A percentile compares a stretch with the other conserved stretches of the same genome.
phyloP scores from a whole-genome alignment of 2,113 vertebrate species.

The Chaetorhynchus papuensis region DNA sequence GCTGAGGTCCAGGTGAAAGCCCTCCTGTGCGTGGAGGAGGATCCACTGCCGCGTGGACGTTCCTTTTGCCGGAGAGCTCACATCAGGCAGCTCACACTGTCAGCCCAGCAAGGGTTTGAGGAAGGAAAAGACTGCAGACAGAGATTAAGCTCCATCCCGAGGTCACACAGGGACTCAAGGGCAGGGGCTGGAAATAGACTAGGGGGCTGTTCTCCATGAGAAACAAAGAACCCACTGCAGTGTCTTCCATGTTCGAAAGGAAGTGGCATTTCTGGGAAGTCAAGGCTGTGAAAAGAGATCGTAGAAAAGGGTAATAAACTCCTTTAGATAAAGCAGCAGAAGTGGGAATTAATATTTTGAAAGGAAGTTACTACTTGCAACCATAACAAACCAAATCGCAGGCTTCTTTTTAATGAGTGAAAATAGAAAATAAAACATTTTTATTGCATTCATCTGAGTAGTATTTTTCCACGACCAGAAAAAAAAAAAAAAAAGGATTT shows the following conservation, averaged over 20 bases:
- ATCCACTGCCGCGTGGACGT: neutral
- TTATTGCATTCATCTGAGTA: slow-evolving; percentile 32
- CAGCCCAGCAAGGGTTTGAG: neutral
- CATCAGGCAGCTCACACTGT: neutral
- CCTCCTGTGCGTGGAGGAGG: neutral
- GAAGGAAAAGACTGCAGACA: neutral
- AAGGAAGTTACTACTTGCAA: neutral
- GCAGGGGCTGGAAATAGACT: neutral
- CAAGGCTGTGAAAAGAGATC: neutral
- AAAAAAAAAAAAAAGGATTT: neutral
- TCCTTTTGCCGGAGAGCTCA: neutral
- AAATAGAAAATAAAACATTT: neutral
- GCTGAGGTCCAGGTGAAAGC: neutral
- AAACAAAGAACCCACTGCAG: neutral
- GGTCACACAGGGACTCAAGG: neutral
- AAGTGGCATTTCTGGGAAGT: neutral
- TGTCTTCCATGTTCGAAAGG: neutral
- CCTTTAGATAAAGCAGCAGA: neutral
- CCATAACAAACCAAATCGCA: neutral
- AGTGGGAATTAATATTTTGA: neutral
- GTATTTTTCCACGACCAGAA: slow-evolving; percentile 22
- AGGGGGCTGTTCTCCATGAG: neutral
- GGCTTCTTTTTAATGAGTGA: neutral
- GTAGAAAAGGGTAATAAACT: neutral
- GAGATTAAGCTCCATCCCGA: neutral